These are phyloP conservation scores for Spialia ferax DNA, from an alignment of 2,888 invertebrate genomes.

Conservation along the genomic window DNA sequence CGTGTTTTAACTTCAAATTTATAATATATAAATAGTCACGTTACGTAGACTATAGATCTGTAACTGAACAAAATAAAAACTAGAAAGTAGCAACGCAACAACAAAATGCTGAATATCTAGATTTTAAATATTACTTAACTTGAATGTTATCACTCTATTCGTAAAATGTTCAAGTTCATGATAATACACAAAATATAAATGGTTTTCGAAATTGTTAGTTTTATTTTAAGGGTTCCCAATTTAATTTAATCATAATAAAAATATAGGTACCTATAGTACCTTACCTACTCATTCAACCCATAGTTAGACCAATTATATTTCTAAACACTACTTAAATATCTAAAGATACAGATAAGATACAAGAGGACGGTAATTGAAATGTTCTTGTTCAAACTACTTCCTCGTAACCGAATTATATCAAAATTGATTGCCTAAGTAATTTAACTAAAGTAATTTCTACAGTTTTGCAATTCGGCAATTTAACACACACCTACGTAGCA, in stretches of 20 bases:
- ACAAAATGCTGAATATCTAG: constrained; percentile 37
- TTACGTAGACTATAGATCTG: constrained; percentile 35
- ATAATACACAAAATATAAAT: constrained; percentile 78
- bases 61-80: constrained; percentile 13
- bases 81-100: constrained; percentile 41
- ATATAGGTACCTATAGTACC: no score
- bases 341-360: no score
- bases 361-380: no score
- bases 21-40: constrained; percentile 32
- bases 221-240: constrained; percentile 46
- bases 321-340: no score
- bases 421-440: background rate
- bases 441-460: background rate
- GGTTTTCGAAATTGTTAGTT: constrained; percentile 76
- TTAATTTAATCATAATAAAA: background rate
- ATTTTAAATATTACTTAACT: constrained; percentile 52
- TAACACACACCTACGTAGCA: background rate
- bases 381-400: background rate
- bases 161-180: constrained; percentile 69
- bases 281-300: no score
- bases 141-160: constrained; percentile 82
- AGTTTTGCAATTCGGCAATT: background rate
- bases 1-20: constrained; percentile 29
- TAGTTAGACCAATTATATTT: no score
- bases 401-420: background rate